Percentiles rank a stretch among this genome's conserved stretches.
These are phyloP conservation scores for Perca schrenkii DNA, from an alignment of 2,113 vertebrate genomes.

Conservation along the genomic window DNA sequence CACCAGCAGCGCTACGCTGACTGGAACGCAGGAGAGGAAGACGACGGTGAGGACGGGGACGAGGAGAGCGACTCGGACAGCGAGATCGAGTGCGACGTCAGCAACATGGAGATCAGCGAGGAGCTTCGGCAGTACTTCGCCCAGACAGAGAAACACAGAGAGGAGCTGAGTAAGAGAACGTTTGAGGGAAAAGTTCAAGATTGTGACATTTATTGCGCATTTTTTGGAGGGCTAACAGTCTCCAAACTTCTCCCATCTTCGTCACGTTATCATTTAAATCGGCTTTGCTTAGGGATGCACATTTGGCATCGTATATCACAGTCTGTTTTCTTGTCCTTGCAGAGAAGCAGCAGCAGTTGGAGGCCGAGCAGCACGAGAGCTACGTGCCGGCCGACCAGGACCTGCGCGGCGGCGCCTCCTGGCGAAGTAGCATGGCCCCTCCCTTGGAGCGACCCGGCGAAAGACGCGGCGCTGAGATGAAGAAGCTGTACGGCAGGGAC, in stretches of 20 bases:
- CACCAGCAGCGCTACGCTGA: slow-evolving; percentile 63
- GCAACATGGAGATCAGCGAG: slow-evolving; percentile 96
- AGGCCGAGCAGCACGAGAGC: slow-evolving; percentile 83
- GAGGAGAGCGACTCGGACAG: slow-evolving; percentile 75
- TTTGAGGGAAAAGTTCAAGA: background rate
- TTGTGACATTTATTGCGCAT: background rate
- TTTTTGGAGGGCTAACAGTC: background rate
- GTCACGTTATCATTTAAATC: background rate
- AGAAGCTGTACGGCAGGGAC: slow-evolving; percentile 89
- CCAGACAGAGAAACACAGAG: slow-evolving; percentile 90
- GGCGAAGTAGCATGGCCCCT: slow-evolving; percentile 78
- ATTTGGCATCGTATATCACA: no score
- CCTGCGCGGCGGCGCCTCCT: slow-evolving; percentile 78
- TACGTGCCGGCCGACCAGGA: slow-evolving; percentile 92
- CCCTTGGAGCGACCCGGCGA: slow-evolving; percentile 90
- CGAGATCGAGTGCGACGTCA: slow-evolving; percentile 91
- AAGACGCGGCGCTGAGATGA: slow-evolving; percentile 90
- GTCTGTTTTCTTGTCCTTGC: slow-evolving; percentile 21
- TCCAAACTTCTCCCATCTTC: background rate
- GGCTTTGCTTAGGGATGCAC: no score
- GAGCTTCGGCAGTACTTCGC: slow-evolving; percentile 96
- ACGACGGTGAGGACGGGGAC: slow-evolving; percentile 66
- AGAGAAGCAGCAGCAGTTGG: slow-evolving; percentile 93
- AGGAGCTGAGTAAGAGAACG: slow-evolving; percentile 91
- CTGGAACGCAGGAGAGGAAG: slow-evolving; percentile 64